Base-by-base conservation (phyloP, 2,113 vertebrate species). In the Notarius quadriscutis region DNA sequence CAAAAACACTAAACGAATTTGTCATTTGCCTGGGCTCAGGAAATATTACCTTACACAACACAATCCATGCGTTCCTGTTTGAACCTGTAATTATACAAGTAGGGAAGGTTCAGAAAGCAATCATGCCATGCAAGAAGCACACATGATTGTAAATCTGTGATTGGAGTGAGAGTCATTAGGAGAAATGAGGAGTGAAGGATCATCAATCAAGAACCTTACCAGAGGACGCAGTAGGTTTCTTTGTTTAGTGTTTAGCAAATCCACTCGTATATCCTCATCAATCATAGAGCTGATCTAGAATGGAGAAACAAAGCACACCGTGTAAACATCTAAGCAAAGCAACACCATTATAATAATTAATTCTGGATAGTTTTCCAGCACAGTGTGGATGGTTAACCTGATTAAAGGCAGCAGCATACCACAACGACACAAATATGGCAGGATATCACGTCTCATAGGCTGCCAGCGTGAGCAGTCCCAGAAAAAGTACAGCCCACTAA, bases 211-310 rank as follows among this genome's bases (percentile, higher is more conserved):
- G 87, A 87, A 77, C 67, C 94, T 95, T 94, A 95, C 94, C 93
- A 85, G 93, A 88, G 91, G 93, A 92, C 88, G 92, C 91, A 90
- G 92, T 80, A 90, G 83, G 88, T 88, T 93, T 91, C 91, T 89
- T 92, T 90, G 90, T 93, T 95, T 91, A 90, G 90, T 92, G 84
- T 91, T 86, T 88, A 91, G 91, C 89, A 89, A 93, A 94, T 93
- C 91, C 2, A 92, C 88, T 91, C 88, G 90, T 91, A 92, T 93
- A 93, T 94, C 94, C 91, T 95, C 94, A 94, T 95, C 94, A 94
- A 96, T 95, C 94, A 94, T 90, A 89, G 87, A 91, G 87, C 30
- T 53, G 75, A 83, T 92, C 94, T 95, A 80, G 91, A 94, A 95
- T 86, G 84, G 92, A 90, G 93, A 89, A 89, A 90, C 91, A 91